Percentiles rank a stretch among this genome's conserved stretches.
phyloP scores from a whole-genome alignment of 2,888 invertebrate genomes.

The Drosophila nigritarsus region DNA sequence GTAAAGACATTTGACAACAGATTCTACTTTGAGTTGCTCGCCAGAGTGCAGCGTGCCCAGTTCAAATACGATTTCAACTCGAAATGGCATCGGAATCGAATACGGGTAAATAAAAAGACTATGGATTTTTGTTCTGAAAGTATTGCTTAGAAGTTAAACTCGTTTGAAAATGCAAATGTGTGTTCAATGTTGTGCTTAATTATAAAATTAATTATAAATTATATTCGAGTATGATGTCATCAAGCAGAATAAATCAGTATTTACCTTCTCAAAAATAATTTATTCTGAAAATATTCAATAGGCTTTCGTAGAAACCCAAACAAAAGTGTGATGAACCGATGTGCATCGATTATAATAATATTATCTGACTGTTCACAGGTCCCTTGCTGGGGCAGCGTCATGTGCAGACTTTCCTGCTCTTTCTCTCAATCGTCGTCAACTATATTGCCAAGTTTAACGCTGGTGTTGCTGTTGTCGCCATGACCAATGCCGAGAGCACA shows the following conservation, averaged over 20 bases:
- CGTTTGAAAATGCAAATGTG: background rate
- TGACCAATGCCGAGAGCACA: slow-evolving; percentile 87
- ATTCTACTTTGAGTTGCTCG: slow-evolving; percentile 45
- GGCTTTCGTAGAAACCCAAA: background rate
- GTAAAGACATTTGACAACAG: slow-evolving; percentile 43
- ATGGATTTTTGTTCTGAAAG: background rate
- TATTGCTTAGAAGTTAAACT: background rate
- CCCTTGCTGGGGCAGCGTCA: slow-evolving; percentile 87
- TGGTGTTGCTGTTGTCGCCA: slow-evolving; percentile 90
- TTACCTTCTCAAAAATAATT: background rate
- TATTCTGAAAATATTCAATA: background rate
- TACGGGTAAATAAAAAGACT: slow-evolving; percentile 55
- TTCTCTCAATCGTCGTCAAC: slow-evolving; percentile 87
- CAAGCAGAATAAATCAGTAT: background rate
- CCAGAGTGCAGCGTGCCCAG: slow-evolving; percentile 33
- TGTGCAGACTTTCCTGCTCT: slow-evolving; percentile 87
- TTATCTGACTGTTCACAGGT: slow-evolving; percentile 73
- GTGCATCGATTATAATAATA: background rate
- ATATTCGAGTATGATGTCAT: background rate
- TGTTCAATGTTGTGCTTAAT: background rate
- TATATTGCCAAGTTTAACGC: slow-evolving; percentile 89
- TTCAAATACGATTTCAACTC: slow-evolving; percentile 17
- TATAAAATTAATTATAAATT: too few relatives aligned
- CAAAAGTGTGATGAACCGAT: background rate
- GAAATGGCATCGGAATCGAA: slow-evolving; percentile 62